These are phyloP conservation scores for Protomyctophum bolini DNA, from an alignment of 2,113 vertebrate genomes.

Conservation along the genomic window DNA sequence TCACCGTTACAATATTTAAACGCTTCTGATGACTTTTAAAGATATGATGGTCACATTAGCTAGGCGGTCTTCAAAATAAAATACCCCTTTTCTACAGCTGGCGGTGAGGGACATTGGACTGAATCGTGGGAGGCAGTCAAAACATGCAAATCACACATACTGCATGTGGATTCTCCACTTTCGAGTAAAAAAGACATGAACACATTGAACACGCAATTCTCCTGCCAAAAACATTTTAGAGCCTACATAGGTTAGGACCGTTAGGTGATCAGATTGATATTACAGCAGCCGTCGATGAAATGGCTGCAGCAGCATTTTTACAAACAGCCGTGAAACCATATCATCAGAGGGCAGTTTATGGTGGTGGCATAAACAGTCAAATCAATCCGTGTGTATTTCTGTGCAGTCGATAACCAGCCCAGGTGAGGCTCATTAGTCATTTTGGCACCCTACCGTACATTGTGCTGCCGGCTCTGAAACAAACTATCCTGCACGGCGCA, in stretches of 20 bases:
- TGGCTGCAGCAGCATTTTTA: slow-evolving; percentile 52
- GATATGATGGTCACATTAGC: too few species aligned
- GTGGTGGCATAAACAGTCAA: slow-evolving; percentile 67
- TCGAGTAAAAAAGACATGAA: too few species aligned
- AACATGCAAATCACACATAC: too few species aligned
- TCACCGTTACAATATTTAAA: too few species aligned
- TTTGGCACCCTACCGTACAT: slow-evolving; percentile 60
- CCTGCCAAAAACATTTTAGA: not conserved
- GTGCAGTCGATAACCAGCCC: slow-evolving; percentile 68
- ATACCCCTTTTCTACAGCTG: too few species aligned
- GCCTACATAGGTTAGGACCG: not conserved
- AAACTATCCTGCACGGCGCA: slow-evolving; percentile 26
- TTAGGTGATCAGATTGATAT: slow-evolving; percentile 54
- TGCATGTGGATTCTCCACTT: too few species aligned
- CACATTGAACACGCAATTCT: too few species aligned
- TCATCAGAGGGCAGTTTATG: slow-evolving; percentile 69
- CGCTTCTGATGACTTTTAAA: too few species aligned
- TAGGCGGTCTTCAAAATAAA: too few species aligned
- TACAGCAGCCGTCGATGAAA: slow-evolving; percentile 37
- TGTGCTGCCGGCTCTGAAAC: slow-evolving; percentile 42
- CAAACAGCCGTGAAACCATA: slow-evolving; percentile 57
- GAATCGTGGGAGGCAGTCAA: too few species aligned
- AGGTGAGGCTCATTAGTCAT: slow-evolving; percentile 74
- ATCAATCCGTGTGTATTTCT: slow-evolving; percentile 74
- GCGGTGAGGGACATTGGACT: too few species aligned